Conservation (phyloP, 2,797 vertebrate genomes). For the Pseudomugil tenellus region DNA sequence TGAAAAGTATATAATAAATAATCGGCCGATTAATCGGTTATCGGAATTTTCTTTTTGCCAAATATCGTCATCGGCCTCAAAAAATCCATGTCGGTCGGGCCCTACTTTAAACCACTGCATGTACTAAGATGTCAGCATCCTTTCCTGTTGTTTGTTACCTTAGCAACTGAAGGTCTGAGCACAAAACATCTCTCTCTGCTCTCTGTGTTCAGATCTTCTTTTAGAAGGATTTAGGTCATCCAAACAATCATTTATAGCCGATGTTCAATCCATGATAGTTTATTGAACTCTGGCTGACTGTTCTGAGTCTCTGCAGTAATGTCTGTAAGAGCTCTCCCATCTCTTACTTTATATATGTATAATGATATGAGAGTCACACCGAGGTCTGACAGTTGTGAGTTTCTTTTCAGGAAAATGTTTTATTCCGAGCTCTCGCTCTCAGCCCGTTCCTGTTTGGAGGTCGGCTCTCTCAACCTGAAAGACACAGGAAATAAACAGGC, state of each 20-base stretch:
- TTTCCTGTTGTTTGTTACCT: no score
- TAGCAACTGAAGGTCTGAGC: slow-evolving; percentile 51
- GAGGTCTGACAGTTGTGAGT: background rate
- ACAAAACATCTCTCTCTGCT: slow-evolving; percentile 36
- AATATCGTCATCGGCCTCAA: no score
- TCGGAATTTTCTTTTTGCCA: no score
- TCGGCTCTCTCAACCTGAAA: slow-evolving; percentile 40
- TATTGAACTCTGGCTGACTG: background rate
- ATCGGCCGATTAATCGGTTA: no score
- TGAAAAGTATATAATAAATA: no score
- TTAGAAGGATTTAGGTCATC: slow-evolving; percentile 27
- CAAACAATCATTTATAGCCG: slow-evolving; percentile 30
- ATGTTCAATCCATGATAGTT: slow-evolving; percentile 12
- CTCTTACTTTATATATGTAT: background rate
- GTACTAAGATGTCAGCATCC: no score
- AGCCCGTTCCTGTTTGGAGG: slow-evolving; percentile 29
- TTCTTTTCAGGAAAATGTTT: slow-evolving; percentile 4
- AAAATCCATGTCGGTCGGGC: no score
- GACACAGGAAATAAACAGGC: slow-evolving; percentile 60
- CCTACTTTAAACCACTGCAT: no score
- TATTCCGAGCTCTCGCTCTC: background rate
- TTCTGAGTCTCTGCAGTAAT: background rate
- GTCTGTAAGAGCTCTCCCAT: background rate
- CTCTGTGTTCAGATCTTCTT: slow-evolving; percentile 29
- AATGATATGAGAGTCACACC: background rate